phyloP scores from a whole-genome alignment of 2,113 vertebrate species.

The Glaucomys volans region DNA sequence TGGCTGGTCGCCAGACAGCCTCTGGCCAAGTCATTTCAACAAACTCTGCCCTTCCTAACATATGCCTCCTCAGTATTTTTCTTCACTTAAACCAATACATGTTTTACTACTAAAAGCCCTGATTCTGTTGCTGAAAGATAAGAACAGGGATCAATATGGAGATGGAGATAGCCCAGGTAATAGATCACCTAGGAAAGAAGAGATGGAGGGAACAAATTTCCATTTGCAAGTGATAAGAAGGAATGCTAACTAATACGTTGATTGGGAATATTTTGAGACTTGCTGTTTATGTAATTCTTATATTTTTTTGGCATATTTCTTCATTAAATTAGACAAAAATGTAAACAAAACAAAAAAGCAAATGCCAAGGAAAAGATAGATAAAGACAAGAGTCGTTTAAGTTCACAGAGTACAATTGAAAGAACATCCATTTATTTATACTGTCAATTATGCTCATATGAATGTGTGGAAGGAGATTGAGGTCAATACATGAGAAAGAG shows the following conservation, averaged over 20 bases:
- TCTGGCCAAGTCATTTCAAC: no score
- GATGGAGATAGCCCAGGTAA: not conserved
- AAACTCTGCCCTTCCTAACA: accelerated
- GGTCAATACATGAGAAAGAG: not conserved
- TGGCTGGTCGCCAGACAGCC: not conserved
- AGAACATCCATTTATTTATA: conserved; percentile 21
- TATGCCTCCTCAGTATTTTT: not conserved
- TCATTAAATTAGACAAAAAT: not conserved
- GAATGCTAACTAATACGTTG: not conserved
- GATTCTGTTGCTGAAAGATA: not conserved
- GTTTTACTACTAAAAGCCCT: not conserved
- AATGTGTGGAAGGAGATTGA: conserved; percentile 43
- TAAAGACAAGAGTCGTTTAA: conserved; percentile 11
- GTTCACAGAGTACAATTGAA: not conserved
- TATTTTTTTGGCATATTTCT: not conserved
- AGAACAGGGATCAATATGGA: not conserved
- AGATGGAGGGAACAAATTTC: not conserved
- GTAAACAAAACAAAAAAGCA: not conserved
- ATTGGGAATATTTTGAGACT: not conserved
- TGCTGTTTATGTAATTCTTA: not conserved
- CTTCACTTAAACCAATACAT: not conserved
- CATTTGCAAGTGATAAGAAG: not conserved
- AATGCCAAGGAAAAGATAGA: not conserved
- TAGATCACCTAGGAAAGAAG: not conserved
- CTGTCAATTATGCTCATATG: not conserved